Percentiles rank a stretch among this genome's conserved stretches.
Conservation (phyloP, 2,797 vertebrate genomes). For the Liasis olivaceus region DNA sequence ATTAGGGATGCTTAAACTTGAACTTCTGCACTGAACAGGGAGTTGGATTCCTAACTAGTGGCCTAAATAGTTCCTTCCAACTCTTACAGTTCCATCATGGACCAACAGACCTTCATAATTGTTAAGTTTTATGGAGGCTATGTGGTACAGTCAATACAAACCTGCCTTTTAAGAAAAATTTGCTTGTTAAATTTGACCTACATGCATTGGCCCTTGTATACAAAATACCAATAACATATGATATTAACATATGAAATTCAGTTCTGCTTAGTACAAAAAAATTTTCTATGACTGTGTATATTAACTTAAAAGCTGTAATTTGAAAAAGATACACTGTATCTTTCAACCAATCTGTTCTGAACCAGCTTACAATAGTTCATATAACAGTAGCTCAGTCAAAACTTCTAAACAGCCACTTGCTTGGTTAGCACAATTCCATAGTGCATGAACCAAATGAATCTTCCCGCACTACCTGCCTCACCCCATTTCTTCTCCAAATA, state of each 20-base stretch:
- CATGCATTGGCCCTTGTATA: neutral
- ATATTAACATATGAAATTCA: neutral
- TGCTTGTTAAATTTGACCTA: neutral
- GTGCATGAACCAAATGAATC: neutral
- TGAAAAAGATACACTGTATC: neutral
- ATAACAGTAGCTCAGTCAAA: neutral
- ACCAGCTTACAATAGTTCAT: neutral
- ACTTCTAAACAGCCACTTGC: neutral
- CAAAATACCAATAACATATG: neutral
- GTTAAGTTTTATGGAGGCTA: neutral
- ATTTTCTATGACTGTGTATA: neutral
- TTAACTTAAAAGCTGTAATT: neutral
- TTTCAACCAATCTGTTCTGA: neutral
- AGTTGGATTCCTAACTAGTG: neutral
- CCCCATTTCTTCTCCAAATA: neutral
- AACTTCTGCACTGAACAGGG: neutral
- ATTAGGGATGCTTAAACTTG: neutral
- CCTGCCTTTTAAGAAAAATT: neutral
- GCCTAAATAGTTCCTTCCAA: neutral
- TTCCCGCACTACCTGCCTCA: neutral
- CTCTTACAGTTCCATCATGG: neutral
- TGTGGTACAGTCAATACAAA: no score
- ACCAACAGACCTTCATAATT: neutral
- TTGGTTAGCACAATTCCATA: neutral
- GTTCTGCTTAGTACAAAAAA: neutral